Conservation (phyloP, 2,113 vertebrate species). For the Corythoichthys haematopterus region DNA sequence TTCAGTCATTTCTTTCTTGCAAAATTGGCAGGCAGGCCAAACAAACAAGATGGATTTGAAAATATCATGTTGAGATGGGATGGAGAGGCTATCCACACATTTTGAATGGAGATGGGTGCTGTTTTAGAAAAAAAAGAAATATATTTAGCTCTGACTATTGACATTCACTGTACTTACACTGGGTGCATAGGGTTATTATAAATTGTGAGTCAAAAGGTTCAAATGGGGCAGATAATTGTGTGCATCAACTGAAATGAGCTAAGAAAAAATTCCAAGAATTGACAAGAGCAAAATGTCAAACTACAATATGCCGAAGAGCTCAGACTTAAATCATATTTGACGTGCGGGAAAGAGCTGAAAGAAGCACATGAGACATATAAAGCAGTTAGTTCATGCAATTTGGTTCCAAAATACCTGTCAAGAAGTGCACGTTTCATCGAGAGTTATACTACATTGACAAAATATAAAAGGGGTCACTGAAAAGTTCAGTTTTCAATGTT, state of each 20-base stretch:
- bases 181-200: background rate
- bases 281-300: background rate
- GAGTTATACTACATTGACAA: background rate
- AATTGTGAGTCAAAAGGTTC: too few species aligned
- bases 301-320: background rate
- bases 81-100: conserved; percentile 9
- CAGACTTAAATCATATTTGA: background rate
- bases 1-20: conserved; percentile 29
- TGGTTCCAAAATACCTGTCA: background rate
- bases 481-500: too few species aligned
- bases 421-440: background rate
- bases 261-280: background rate
- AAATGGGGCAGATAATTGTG: too few species aligned
- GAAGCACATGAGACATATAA: background rate
- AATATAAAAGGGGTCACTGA: too few species aligned
- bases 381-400: background rate
- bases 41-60: background rate
- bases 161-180: background rate
- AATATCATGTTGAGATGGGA: conserved; percentile 5
- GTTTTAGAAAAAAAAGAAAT: conserved; percentile 7
- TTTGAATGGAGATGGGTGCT: conserved; percentile 22
- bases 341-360: background rate
- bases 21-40: conserved; percentile 15
- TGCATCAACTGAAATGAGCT: too few species aligned
- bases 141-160: background rate